These are phyloP conservation scores for Callyntrura sp. DNA, from an alignment of 2,888 invertebrate genomes.

Conservation along the genomic window DNA sequence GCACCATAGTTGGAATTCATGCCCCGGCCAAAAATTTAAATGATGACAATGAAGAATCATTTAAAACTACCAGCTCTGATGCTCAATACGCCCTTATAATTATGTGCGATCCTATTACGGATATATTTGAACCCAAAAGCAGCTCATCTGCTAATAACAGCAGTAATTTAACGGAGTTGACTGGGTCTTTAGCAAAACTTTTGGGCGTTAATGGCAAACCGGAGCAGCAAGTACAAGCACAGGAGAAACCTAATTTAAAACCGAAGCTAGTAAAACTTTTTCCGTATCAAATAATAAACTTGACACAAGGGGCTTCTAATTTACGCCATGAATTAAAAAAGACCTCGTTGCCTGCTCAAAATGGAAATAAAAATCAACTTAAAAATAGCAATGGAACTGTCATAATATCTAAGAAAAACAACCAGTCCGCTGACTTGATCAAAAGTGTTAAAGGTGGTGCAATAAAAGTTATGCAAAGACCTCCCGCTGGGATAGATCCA, in stretches of 20 bases:
- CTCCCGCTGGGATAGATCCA: not conserved
- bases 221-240: not conserved
- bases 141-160: not conserved
- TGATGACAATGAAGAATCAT: slow-evolving; percentile 81
- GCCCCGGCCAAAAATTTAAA: slow-evolving; percentile 75
- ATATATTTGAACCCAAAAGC: slow-evolving; percentile 79
- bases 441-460: not conserved
- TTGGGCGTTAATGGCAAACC: slow-evolving; percentile 56
- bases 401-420: slow-evolving; percentile 36
- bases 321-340: slow-evolving; percentile 66
- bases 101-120: slow-evolving; percentile 81
- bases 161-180: slow-evolving; percentile 59
- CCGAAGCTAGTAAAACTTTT: slow-evolving; percentile 81
- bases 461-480: slow-evolving; percentile 58
- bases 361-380: not conserved
- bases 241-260: slow-evolving; percentile 37
- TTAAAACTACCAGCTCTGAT: slow-evolving; percentile 80
- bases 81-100: slow-evolving; percentile 79
- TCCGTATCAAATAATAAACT: slow-evolving; percentile 81
- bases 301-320: slow-evolving; percentile 73
- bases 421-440: not conserved
- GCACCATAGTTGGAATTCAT: slow-evolving; percentile 91
- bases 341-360: slow-evolving; percentile 5
- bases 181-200: slow-evolving; percentile 61
- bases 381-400: slow-evolving; percentile 52